Percentiles rank a stretch among this genome's conserved stretches.
Conservation (phyloP, 2,888 invertebrate species). For the Hemistola chrysoprasaria region DNA sequence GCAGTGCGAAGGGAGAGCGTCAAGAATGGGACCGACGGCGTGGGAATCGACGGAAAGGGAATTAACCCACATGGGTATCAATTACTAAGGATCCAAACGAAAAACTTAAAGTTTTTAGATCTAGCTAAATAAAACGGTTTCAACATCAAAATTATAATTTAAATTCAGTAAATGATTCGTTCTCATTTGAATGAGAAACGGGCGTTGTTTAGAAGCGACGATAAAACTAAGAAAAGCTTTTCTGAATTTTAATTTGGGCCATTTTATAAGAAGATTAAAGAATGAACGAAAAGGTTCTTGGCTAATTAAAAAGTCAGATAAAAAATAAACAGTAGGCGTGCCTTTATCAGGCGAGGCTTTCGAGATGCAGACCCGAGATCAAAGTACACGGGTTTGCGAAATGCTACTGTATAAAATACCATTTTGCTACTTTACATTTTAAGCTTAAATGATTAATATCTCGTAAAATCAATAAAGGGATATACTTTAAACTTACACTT, state of each 20-base stretch:
- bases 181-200: conserved; percentile 49
- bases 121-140: conserved; percentile 16
- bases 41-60: too few relatives aligned
- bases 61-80: too few relatives aligned
- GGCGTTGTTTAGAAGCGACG: conserved; percentile 47
- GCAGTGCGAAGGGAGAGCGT: too few relatives aligned
- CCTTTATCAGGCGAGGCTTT: too few relatives aligned
- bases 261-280: conserved; percentile 71
- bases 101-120: too few relatives aligned
- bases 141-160: conserved; percentile 30
- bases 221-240: conserved; percentile 56
- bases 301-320: conserved; percentile 75
- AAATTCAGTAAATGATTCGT: conserved; percentile 34
- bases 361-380: not conserved
- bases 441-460: too few relatives aligned
- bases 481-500: too few relatives aligned
- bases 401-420: too few relatives aligned
- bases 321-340: conserved; percentile 34
- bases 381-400: not conserved
- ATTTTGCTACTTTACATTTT: too few relatives aligned
- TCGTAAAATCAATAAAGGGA: too few relatives aligned
- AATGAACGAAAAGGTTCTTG: conserved; percentile 49
- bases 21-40: too few relatives aligned
- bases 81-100: too few relatives aligned
- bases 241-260: conserved; percentile 67